phyloP scores from a whole-genome alignment of 2,888 invertebrate species.

The Timema cristinae region DNA sequence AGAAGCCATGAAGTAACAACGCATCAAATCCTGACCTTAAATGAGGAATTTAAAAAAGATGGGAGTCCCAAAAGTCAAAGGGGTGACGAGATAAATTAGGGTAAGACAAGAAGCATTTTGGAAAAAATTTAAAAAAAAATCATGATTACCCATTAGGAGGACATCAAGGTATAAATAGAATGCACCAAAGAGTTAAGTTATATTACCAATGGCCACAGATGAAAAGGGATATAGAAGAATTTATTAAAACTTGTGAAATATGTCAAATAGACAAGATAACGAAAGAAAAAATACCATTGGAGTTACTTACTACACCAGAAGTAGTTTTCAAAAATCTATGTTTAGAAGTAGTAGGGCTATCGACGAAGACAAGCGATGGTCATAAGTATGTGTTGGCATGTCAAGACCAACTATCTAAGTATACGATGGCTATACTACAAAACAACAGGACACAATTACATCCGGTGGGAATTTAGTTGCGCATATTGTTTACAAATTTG shows the following conservation, averaged over 20 bases:
- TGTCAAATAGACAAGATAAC: neutral
- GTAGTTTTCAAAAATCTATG: neutral
- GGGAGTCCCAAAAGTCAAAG: too few species aligned
- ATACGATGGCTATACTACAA: neutral
- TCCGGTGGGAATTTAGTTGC: neutral
- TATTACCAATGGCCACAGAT: neutral
- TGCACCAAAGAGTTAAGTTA: neutral
- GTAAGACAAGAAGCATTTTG: neutral
- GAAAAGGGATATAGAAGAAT: constrained; percentile 11
- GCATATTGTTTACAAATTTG: neutral
- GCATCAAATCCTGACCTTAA: neutral
- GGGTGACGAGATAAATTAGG: neutral
- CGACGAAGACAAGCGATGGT: neutral
- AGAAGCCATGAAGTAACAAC: neutral
- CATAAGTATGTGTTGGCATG: neutral
- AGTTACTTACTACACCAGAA: neutral
- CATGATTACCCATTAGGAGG: constrained; percentile 5
- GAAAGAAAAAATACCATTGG: neutral
- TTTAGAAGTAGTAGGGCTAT: neutral
- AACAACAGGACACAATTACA: neutral
- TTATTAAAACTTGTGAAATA: neutral
- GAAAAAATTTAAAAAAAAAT: too few species aligned
- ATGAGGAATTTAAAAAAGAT: neutral
- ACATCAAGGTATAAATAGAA: constrained; percentile 5
- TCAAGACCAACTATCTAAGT: neutral